Conservation (phyloP, 1,140 invertebrate species). For the Chelonus insularis region DNA sequence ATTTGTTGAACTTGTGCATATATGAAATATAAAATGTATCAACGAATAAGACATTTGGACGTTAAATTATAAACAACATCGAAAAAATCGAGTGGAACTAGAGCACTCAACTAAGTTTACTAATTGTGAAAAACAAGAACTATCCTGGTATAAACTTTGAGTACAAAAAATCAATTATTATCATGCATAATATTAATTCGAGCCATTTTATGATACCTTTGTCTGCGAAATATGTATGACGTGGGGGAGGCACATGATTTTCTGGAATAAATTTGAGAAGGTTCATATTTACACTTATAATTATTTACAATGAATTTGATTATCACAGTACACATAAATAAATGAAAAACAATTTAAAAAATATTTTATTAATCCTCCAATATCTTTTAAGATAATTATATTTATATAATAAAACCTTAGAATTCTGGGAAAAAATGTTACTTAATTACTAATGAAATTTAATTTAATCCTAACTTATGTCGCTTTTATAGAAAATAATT, state of each 20-base stretch:
- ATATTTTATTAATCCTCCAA: too few relatives aligned
- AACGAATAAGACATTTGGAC: neutral
- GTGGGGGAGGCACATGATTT: conserved; percentile 46
- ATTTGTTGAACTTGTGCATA: too few relatives aligned
- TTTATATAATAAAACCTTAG: too few relatives aligned
- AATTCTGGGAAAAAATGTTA: too few relatives aligned
- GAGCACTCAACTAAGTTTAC: conserved; percentile 16
- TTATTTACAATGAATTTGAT: conserved; percentile 66
- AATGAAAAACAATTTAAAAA: conserved; percentile 52
- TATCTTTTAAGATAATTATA: too few relatives aligned
- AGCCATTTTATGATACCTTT: conserved; percentile 53
- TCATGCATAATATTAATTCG: conserved; percentile 44
- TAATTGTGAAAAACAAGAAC: conserved; percentile 15
- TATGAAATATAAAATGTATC: too few relatives aligned
- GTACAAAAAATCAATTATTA: conserved; percentile 14
- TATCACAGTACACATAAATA: too few relatives aligned
- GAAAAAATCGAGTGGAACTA: too few relatives aligned
- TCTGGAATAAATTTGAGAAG: conserved; percentile 46
- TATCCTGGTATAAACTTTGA: conserved; percentile 10
- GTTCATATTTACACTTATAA: conserved; percentile 69
- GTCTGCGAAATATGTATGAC: conserved; percentile 56
- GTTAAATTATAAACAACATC: too few relatives aligned
- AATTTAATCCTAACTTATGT: too few relatives aligned
- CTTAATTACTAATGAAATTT: too few relatives aligned
- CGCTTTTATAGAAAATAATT: too few relatives aligned